Percentiles rank a stretch among this genome's conserved stretches.
Evolutionary conservation across 2,113 vertebrate species (phyloP).

Genomic region (Pandion haliaetus): DNA sequence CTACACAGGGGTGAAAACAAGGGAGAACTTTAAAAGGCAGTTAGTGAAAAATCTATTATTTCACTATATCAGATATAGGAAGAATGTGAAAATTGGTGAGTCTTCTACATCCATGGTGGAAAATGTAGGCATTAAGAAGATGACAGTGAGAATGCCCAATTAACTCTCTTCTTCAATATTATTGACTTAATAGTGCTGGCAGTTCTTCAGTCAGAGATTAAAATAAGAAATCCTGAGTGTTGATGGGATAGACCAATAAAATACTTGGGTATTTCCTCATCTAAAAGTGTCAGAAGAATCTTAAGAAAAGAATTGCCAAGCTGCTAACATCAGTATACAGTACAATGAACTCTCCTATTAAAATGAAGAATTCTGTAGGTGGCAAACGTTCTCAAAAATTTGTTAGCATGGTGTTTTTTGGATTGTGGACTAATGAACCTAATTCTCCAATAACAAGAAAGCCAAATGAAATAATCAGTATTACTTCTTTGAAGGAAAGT

Average conservation of each 20-base stretch:
- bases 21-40: not conserved
- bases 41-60: not conserved
- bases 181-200: not conserved
- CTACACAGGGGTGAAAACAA: not conserved
- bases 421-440: not conserved
- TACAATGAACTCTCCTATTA: not conserved
- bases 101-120: not conserved
- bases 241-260: not conserved
- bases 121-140: not conserved
- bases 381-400: not conserved
- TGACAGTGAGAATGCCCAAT: not conserved
- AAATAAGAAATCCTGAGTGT: not conserved
- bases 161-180: not conserved
- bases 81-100: not conserved
- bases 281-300: not conserved
- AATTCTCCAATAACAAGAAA: not conserved
- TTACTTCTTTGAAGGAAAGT: not conserved
- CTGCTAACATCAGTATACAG: not conserved
- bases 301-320: not conserved
- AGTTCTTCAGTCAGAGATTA: not conserved
- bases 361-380: not conserved
- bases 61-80: not conserved
- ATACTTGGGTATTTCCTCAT: not conserved
- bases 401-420: not conserved
- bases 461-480: not conserved